phyloP scores from a whole-genome alignment of 2,113 vertebrate genomes.

The Bucco capensis region DNA sequence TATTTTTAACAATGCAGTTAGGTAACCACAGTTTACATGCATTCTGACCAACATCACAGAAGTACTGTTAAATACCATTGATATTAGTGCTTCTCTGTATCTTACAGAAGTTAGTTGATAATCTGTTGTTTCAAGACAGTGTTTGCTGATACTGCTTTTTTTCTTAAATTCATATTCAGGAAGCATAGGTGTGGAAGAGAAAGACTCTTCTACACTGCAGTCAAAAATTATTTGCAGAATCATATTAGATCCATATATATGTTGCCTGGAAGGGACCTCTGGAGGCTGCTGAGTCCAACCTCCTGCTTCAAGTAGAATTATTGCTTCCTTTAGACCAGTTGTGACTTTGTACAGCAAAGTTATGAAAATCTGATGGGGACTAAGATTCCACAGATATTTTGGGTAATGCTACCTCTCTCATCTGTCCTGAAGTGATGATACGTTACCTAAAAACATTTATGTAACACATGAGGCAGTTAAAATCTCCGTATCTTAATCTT shows the following conservation, averaged over 20 bases:
- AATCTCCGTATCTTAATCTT: background rate
- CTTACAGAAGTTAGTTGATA: background rate
- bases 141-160: background rate
- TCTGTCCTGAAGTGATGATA: background rate
- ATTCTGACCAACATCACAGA: background rate
- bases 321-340: background rate
- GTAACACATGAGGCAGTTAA: background rate
- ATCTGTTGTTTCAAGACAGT: background rate
- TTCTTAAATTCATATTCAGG: background rate
- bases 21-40: background rate
- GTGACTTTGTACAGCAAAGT: background rate
- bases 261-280: background rate
- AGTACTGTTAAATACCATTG: background rate
- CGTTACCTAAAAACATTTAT: background rate
- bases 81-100: background rate
- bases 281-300: background rate
- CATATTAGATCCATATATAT: background rate
- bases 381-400: background rate
- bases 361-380: background rate
- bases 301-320: background rate
- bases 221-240: background rate
- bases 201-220: background rate
- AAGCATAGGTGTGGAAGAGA: background rate
- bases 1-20: too few relatives aligned
- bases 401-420: rapidly evolving